A percentile compares a stretch with the other conserved stretches of the same genome.
phyloP scores from a whole-genome alignment of 2,113 vertebrate species.

The Podocnemis expansa region DNA sequence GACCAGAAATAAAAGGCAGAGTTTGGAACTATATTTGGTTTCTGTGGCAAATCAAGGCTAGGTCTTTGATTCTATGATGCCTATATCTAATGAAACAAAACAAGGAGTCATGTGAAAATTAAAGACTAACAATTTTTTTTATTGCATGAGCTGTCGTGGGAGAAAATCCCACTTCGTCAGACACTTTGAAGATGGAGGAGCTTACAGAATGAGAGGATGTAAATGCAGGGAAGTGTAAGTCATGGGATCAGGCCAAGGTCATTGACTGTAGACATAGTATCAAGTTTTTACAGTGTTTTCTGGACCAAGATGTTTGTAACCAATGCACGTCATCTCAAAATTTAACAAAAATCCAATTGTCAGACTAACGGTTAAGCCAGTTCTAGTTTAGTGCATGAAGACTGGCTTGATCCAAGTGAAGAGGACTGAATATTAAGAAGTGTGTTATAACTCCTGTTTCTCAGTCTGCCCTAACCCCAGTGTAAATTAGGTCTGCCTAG shows the following conservation, averaged over 20 bases:
- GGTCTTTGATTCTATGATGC: neutral
- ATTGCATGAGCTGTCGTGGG: too few relatives aligned
- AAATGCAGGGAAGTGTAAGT: too few relatives aligned
- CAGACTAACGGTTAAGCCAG: neutral
- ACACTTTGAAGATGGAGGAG: too few relatives aligned
- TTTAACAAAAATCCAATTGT: neutral
- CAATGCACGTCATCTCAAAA: neutral
- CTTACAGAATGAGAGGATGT: too few relatives aligned
- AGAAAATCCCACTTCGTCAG: too few relatives aligned
- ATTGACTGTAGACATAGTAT: neutral
- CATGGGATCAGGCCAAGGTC: too few relatives aligned
- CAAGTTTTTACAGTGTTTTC: fast-evolving
- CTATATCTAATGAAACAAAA: neutral
- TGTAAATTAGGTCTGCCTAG: neutral
- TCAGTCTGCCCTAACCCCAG: neutral
- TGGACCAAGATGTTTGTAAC: neutral
- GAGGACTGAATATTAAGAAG: neutral
- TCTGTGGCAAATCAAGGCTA: neutral
- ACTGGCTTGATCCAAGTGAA: neutral
- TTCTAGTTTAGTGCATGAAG: neutral
- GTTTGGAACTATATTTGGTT: neutral
- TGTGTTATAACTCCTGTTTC: neutral
- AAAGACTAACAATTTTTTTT: too few relatives aligned
- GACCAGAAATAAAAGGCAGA: neutral
- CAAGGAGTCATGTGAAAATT: too few relatives aligned